phyloP scores from a whole-genome alignment of 2,113 vertebrate species.

The Marmota monax region DNA sequence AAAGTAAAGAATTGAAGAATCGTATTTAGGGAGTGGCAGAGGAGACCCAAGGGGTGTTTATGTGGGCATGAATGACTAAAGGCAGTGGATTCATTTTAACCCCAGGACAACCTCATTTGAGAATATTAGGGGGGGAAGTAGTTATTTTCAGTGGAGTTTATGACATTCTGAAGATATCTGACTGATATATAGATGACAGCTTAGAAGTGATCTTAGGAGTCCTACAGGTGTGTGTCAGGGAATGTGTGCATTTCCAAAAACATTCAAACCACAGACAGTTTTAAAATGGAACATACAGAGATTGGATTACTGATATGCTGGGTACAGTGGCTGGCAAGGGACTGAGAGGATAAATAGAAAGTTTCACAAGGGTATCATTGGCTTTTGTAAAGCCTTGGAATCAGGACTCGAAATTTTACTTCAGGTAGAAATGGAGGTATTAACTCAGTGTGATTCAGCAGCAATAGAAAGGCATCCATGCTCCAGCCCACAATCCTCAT shows the following conservation, averaged over 20 bases:
- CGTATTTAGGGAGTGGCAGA: slow-evolving; percentile 31
- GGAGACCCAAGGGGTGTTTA: slow-evolving; percentile 25
- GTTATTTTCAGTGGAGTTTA: background rate
- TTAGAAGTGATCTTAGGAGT: slow-evolving; percentile 46
- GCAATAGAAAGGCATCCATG: background rate
- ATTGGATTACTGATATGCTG: background rate
- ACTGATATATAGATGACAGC: background rate
- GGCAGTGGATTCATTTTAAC: slow-evolving; percentile 50
- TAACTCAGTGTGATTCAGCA: background rate
- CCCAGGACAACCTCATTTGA: slow-evolving; percentile 7
- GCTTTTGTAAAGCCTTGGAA: background rate
- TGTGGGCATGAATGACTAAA: slow-evolving; percentile 59
- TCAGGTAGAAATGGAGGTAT: background rate
- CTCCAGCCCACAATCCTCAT: background rate
- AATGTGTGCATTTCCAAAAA: background rate
- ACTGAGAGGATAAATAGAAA: background rate
- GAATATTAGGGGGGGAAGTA: slow-evolving; percentile 11
- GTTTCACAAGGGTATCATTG: background rate
- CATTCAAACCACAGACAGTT: background rate
- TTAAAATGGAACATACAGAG: background rate
- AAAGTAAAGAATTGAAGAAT: background rate
- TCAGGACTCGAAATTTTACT: background rate
- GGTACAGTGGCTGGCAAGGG: background rate
- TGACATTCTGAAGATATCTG: slow-evolving; percentile 62
- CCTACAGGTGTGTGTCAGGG: background rate